Conservation (phyloP, 2,113 vertebrate species). For the Tringa solitaria region DNA sequence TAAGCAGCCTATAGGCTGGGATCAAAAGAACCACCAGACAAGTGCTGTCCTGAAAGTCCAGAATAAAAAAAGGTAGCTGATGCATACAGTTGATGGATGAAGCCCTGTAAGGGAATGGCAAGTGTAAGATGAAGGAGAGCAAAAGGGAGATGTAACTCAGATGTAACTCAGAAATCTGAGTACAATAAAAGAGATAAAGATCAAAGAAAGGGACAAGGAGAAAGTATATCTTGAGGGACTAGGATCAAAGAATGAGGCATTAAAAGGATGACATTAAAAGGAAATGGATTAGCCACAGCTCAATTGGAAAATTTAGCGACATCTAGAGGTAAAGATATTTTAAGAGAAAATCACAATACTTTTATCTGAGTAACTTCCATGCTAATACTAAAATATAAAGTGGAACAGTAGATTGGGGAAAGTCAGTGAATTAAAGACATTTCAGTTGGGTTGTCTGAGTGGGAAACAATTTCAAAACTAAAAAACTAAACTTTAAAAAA, state of each 20-base stretch:
- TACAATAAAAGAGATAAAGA: constrained; percentile 14
- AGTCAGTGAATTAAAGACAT: background rate
- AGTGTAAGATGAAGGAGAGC: background rate
- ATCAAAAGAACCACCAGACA: constrained; percentile 1
- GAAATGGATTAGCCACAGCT: background rate
- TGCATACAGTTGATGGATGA: background rate
- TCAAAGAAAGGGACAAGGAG: constrained; percentile 20
- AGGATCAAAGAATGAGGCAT: constrained; percentile 8
- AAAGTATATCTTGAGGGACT: background rate
- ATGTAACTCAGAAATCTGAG: background rate
- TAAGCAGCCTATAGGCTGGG: background rate
- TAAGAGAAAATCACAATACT: background rate
- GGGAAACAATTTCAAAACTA: background rate
- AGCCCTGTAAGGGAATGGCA: background rate
- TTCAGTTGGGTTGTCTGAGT: background rate
- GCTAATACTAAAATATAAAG: background rate
- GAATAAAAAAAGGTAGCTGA: background rate
- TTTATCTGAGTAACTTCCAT: background rate
- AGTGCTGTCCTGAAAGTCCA: background rate
- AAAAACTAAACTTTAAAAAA: background rate
- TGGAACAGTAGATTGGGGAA: background rate
- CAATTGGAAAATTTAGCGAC: background rate
- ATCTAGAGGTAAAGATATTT: background rate
- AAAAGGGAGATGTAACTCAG: background rate
- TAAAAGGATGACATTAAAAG: background rate